phyloP scores from a whole-genome alignment of 1,140 invertebrate genomes.

The Colletes gigas region DNA sequence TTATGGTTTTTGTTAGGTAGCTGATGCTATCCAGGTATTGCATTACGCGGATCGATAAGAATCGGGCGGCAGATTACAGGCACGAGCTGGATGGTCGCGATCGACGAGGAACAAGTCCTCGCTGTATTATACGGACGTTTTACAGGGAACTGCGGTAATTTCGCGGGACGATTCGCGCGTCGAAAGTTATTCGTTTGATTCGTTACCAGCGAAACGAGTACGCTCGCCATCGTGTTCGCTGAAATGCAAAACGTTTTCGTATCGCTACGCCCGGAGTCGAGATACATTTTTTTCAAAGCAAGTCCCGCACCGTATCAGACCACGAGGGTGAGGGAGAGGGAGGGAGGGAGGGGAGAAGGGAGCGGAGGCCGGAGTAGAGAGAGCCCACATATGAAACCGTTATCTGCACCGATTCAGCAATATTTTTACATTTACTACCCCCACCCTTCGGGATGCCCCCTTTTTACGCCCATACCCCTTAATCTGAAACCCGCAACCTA shows the following conservation, averaged over 20 bases:
- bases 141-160: slow-evolving; percentile 58
- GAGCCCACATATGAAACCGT: slow-evolving; percentile 72
- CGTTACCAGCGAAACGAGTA: slow-evolving; percentile 66
- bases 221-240: slow-evolving; percentile 65
- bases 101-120: slow-evolving; percentile 14
- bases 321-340: not conserved
- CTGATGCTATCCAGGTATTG: not conserved
- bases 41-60: slow-evolving; percentile 5
- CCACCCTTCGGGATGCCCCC: slow-evolving; percentile 14
- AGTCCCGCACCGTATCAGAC: slow-evolving; percentile 65
- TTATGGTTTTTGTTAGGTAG: no score
- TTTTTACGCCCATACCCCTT: slow-evolving; percentile 62
- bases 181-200: slow-evolving; percentile 70
- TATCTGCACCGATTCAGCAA: slow-evolving; percentile 77
- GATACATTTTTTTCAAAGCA: slow-evolving; percentile 74
- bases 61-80: slow-evolving; percentile 15
- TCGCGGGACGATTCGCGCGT: slow-evolving; percentile 65
- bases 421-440: slow-evolving; percentile 75
- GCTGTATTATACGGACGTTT: slow-evolving; percentile 51
- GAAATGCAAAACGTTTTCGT: slow-evolving; percentile 73
- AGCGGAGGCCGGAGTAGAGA: slow-evolving; percentile 34
- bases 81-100: not conserved
- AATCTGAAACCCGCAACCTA: slow-evolving; percentile 74
- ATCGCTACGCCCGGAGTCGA: slow-evolving; percentile 68
- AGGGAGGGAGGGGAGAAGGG: slow-evolving; percentile 9